Base-by-base conservation (phyloP, 2,888 invertebrate genomes). In the Andrena minutula region DNA sequence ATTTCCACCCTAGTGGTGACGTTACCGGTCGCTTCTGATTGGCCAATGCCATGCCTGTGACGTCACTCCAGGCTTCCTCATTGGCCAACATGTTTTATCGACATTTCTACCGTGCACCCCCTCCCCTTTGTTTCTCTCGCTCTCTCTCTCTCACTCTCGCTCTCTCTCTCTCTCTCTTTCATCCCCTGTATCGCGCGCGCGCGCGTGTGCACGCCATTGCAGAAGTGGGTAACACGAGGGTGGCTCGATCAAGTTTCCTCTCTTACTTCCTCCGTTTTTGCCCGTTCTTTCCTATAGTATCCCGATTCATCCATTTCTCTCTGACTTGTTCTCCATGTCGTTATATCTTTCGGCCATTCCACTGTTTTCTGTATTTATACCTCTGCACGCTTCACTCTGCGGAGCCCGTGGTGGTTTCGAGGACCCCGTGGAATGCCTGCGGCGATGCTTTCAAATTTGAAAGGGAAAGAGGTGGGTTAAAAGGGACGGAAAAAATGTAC, bases 61-160 rank as follows among this genome's bases (percentile, higher is more conserved):
- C 93, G 93, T 93, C 93, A 92, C 89, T 86, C 88, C 88, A 82
- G 80, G 90, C 89, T 89, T 89, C 84, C 91, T 91, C 92, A 93
- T 93, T 93, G 93, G 93, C 91, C 90, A 89, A 91, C 91, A 89
- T 91, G 91, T 93, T 93, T 93, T 93, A 93, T 93, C 93, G 93
- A 93, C 93, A 92, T 92, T 93, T 93, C 92, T 92, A 90, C 90
- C 84, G 60, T 82, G 75, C 82, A 81, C 73, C 82, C 69, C 69
- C 72, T 71, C 70, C 56, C 63, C 41, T 41, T 41, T 41, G 41
- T 68, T 26, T 35, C 68, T 35, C 51, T 12, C 51, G 32, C 66
- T 70, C 66, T 10, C 64, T 47, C 63, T 23, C 12, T 58, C 56
- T 35, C 32, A 56, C 63, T 64, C 28, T 51, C 73, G 49, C 61